Evolutionary conservation across 1,140 invertebrate genomes (phyloP).

Genomic region (Drosophila nannoptera): DNA sequence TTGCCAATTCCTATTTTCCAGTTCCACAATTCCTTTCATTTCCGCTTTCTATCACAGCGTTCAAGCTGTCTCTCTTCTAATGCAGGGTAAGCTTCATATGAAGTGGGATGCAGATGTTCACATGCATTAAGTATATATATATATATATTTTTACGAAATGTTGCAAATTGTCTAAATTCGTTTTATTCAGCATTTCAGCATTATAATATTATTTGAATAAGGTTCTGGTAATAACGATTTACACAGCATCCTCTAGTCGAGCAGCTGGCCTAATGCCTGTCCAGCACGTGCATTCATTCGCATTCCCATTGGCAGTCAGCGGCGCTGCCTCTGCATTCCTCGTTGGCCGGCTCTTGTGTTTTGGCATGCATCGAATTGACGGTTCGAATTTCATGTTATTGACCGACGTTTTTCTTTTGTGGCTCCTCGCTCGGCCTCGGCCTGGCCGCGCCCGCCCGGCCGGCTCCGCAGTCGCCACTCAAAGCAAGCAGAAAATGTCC

Average conservation of each 20-base stretch:
- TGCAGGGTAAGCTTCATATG: neutral
- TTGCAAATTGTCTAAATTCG: too few species aligned
- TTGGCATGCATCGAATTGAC: slow-evolving; percentile 46
- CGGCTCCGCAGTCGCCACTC: slow-evolving; percentile 33
- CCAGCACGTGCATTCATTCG: slow-evolving; percentile 28
- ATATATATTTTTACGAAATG: too few species aligned
- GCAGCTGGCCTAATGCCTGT: neutral
- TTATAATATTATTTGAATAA: neutral
- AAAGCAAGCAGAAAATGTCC: slow-evolving; percentile 66
- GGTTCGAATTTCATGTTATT: slow-evolving; percentile 61
- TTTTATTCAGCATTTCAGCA: neutral
- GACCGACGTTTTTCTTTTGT: slow-evolving; percentile 53
- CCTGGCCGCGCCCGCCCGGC: neutral
- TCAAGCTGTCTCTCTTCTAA: neutral
- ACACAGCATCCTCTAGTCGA: neutral
- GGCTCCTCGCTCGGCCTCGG: slow-evolving; percentile 3
- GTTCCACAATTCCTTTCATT: slow-evolving; percentile 24
- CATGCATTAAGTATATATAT: too few species aligned
- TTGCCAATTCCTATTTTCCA: slow-evolving; percentile 30
- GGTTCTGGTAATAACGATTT: neutral
- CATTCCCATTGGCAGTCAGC: slow-evolving; percentile 12
- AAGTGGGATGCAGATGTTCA: neutral
- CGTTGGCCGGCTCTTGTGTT: slow-evolving; percentile 26
- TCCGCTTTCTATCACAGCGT: slow-evolving; percentile 5
- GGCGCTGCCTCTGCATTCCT: neutral